phyloP scores from a whole-genome alignment of 2,113 vertebrate genomes.

The Corydoras maculifer region DNA sequence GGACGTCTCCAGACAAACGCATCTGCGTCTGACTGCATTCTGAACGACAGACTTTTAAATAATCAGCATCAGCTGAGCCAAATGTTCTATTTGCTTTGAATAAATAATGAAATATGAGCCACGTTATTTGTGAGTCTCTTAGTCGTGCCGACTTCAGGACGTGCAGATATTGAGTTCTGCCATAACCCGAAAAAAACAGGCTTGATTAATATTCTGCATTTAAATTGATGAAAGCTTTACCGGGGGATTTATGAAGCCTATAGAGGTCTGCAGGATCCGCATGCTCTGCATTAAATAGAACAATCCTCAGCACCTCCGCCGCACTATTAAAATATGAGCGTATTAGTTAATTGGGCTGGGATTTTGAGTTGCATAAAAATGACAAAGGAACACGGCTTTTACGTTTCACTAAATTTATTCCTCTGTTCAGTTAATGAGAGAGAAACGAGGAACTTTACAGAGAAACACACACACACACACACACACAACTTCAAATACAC shows the following conservation, averaged over 20 bases:
- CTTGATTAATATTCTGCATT: constrained; percentile 41
- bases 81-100: constrained; percentile 6
- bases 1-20: no score
- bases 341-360: constrained; percentile 41
- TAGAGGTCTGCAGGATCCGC: constrained; percentile 33
- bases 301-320: constrained; percentile 21
- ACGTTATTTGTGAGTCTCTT: constrained; percentile 2
- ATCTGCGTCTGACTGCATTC: background rate
- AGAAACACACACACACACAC: background rate
- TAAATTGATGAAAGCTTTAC: constrained; percentile 37
- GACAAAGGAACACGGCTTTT: constrained; percentile 33
- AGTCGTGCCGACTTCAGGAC: background rate
- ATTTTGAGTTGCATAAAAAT: constrained; percentile 30
- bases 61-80: background rate
- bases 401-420: constrained; percentile 30
- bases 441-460: background rate
- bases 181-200: constrained; percentile 6
- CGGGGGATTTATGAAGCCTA: constrained; percentile 37
- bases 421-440: constrained; percentile 39
- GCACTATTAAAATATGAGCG: constrained; percentile 41
- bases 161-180: constrained; percentile 7
- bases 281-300: constrained; percentile 11
- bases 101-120: background rate
- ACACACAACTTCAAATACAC: background rate
- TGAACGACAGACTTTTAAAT: background rate